Evolutionary conservation across 2,113 vertebrate species (phyloP).

Genomic region (Canis aureus): DNA sequence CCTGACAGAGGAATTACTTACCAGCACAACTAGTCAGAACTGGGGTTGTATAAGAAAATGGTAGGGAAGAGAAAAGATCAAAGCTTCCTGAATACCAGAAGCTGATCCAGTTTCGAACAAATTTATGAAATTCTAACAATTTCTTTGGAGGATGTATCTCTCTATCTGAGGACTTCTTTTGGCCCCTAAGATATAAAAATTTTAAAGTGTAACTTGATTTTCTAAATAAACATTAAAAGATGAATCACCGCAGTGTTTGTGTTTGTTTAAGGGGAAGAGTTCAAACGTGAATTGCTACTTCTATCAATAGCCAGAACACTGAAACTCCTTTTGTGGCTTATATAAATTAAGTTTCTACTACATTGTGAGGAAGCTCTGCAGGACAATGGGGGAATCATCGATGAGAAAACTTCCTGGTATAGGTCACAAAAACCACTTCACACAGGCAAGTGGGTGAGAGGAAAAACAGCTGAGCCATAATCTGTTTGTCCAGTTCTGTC

Average conservation of each 20-base stretch:
- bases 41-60: neutral
- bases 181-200: neutral
- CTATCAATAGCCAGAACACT: neutral
- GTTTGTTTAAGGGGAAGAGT: slow-evolving; percentile 46
- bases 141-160: slow-evolving; percentile 47
- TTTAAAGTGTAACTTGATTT: slow-evolving; percentile 24
- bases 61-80: neutral
- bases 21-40: neutral
- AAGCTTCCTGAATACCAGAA: slow-evolving; percentile 44
- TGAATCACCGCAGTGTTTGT: slow-evolving; percentile 29
- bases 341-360: neutral
- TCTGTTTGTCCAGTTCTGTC: neutral
- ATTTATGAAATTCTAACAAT: slow-evolving; percentile 41
- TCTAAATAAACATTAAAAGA: slow-evolving; percentile 20
- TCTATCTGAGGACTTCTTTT: slow-evolving; percentile 14
- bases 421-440: neutral
- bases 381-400: neutral
- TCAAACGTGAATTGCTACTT: slow-evolving; percentile 23
- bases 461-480: neutral
- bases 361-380: neutral
- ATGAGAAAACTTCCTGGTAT: neutral
- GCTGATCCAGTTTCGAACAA: neutral
- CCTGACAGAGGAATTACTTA: slow-evolving; percentile 8
- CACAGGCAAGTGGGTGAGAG: neutral
- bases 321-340: neutral